phyloP scores from a whole-genome alignment of 2,888 invertebrate genomes.

The Dascillus cervinus region DNA sequence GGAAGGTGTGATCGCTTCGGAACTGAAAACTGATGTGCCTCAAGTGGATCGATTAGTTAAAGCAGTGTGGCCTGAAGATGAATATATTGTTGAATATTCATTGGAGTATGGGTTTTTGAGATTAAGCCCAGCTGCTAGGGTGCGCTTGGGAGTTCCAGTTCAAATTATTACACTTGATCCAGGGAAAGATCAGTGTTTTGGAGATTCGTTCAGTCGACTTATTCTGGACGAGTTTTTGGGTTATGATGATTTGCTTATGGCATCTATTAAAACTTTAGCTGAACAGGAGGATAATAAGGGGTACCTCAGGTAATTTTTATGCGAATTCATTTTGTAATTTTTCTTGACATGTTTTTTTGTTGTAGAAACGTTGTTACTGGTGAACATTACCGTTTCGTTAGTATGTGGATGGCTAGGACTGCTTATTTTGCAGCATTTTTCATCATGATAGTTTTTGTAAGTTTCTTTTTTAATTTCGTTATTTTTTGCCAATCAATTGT shows the following conservation, averaged over 20 bases:
- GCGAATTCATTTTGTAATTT: slow-evolving; percentile 4
- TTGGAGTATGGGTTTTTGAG: slow-evolving; percentile 94
- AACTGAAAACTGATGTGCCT: slow-evolving; percentile 42
- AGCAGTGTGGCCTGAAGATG: slow-evolving; percentile 70
- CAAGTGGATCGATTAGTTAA: slow-evolving; percentile 53
- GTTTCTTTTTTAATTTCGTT: too few species aligned
- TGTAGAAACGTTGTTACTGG: slow-evolving; percentile 93
- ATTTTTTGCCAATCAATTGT: too few species aligned
- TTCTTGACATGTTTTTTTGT: slow-evolving; percentile 5
- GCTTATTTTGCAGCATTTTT: slow-evolving; percentile 94
- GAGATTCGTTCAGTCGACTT: slow-evolving; percentile 79
- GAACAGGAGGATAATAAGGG: slow-evolving; percentile 97
- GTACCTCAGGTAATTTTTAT: slow-evolving; percentile 59
- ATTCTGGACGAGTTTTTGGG: slow-evolving; percentile 90
- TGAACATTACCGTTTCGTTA: slow-evolving; percentile 96
- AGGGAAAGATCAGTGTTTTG: slow-evolving; percentile 82
- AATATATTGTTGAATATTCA: slow-evolving; percentile 96
- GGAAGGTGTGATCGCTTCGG: slow-evolving; percentile 8
- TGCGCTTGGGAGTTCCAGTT: slow-evolving; percentile 85
- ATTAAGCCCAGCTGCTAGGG: slow-evolving; percentile 77
- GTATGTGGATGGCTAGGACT: slow-evolving; percentile 91
- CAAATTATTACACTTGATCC: slow-evolving; percentile 84
- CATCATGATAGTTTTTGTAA: slow-evolving; percentile 98
- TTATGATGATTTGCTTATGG: slow-evolving; percentile 95
- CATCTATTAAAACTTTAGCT: slow-evolving; percentile 89